Evolutionary conservation across 1,140 invertebrate genomes (phyloP), one percentile per base, ranked within the genome.

Genomic region (Acromyrmex echinatior): DNA sequence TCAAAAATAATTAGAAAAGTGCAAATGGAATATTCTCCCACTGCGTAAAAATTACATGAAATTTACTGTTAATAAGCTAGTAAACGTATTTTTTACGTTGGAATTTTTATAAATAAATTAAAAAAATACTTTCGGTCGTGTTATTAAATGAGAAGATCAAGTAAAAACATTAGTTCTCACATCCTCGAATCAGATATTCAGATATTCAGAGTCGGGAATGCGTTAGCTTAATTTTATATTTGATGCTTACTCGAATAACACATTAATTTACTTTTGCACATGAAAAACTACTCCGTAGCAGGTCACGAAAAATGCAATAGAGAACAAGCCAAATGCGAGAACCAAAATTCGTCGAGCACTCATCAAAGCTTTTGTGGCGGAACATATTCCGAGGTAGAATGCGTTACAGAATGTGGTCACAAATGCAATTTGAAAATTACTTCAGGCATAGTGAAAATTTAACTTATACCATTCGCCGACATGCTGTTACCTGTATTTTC

Each of bases 371-470:
- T 74, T 62, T 39, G 79, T 49, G 62, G 28, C 68, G 21, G 14
- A 70, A 51, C 25, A 70, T 28, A 70, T 51, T 70, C 39, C 39
- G 66, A 70, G 39, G 16, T 74, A 74, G 70, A 84, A 84, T 76
- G 62, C 28, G 39, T 84, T 84, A 63, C 53, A 31, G 70, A 84
- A 82, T 21, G 56, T 39, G 39, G 68, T 71, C 58, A 70, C 39
- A 84, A 84, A 84, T 76, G 80, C 56, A 84, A 84, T 84, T 76
- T 84, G 25, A 28, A 84, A 84, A 84, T 84, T 84, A 84, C 70
- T 45, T 84, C 39, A 18, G 39, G 25, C 58, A 58, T 31, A 56
- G 45, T 28, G 70, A 84, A 76, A 84, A 84, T 74, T 84, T 84
- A 84, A 84, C 70, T 63, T 76, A 51, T 53, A n/a, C 28, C n/a